phyloP scores from a whole-genome alignment of 2,797 vertebrate genomes.

The Acipenser ruthenus region DNA sequence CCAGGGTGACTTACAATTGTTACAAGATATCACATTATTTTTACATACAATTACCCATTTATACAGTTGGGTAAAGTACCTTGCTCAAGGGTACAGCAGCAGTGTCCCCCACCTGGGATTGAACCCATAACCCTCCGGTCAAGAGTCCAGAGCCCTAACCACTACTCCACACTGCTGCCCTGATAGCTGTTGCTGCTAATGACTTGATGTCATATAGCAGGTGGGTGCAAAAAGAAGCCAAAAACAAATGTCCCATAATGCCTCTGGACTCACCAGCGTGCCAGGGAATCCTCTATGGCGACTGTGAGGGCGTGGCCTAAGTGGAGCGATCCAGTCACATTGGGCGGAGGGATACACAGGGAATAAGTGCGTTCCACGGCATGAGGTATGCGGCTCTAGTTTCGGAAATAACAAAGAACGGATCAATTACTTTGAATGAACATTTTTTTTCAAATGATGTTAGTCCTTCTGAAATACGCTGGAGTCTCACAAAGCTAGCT shows the following conservation, averaged over 20 bases:
- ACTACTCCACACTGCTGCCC: too few species aligned
- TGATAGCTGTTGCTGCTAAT: too few species aligned
- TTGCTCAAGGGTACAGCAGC: too few species aligned
- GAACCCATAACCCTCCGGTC: too few species aligned
- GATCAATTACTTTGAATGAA: background rate
- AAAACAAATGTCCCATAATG: background rate
- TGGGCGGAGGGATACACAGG: constrained; percentile 82
- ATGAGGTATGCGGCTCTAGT: constrained; percentile 53
- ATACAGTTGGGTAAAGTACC: too few species aligned
- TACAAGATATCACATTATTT: too few species aligned
- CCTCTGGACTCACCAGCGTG: constrained; percentile 57
- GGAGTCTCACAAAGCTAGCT: background rate
- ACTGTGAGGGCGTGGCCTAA: constrained; percentile 77
- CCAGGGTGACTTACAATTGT: too few species aligned
- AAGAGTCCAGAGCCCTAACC: too few species aligned
- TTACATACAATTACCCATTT: too few species aligned
- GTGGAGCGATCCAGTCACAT: constrained; percentile 79
- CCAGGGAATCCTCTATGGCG: constrained; percentile 67
- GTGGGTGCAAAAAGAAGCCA: background rate
- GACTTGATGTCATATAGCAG: background rate
- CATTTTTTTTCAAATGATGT: background rate
- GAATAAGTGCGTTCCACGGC: constrained; percentile 58
- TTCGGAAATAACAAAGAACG: background rate
- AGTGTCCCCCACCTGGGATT: too few species aligned
- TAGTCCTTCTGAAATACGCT: background rate